Evolutionary conservation across 2,888 invertebrate species (phyloP).

Genomic region (Sesia apiformis): DNA sequence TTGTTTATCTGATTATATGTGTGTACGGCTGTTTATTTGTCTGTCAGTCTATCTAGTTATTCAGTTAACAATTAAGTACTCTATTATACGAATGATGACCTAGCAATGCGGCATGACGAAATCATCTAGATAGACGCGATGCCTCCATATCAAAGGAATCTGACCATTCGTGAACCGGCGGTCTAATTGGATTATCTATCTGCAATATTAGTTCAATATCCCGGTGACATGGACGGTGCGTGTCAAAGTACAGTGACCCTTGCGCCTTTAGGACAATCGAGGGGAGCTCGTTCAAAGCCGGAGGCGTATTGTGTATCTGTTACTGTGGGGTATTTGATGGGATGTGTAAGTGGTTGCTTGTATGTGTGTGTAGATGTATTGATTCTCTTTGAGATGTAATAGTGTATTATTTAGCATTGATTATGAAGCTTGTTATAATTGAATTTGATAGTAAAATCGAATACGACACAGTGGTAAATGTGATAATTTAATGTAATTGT

Average conservation of each 20-base stretch:
- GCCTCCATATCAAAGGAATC: slow-evolving; percentile 39
- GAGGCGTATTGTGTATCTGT: slow-evolving; percentile 21
- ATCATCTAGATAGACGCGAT: neutral
- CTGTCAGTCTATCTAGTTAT: no score
- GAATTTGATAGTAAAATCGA: no score
- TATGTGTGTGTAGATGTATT: neutral
- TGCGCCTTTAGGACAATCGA: slow-evolving; percentile 39
- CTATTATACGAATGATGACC: neutral
- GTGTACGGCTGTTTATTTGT: no score
- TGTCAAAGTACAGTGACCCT: slow-evolving; percentile 57
- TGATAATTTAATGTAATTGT: no score
- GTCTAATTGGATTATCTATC: slow-evolving; percentile 58
- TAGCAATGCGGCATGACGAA: neutral
- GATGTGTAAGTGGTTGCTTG: neutral
- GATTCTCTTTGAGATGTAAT: no score
- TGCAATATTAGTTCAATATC: slow-evolving; percentile 58
- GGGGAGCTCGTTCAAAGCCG: slow-evolving; percentile 18
- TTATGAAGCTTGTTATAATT: no score
- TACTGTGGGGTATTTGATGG: slow-evolving; percentile 9
- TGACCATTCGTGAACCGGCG: slow-evolving; percentile 26
- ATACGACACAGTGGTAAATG: no score
- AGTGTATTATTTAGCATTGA: no score
- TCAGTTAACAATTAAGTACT: neutral
- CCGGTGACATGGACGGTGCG: slow-evolving; percentile 25
- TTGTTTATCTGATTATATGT: no score